Base-by-base conservation (phyloP, 2,113 vertebrate species). In the Porphyrio hochstetteri region DNA sequence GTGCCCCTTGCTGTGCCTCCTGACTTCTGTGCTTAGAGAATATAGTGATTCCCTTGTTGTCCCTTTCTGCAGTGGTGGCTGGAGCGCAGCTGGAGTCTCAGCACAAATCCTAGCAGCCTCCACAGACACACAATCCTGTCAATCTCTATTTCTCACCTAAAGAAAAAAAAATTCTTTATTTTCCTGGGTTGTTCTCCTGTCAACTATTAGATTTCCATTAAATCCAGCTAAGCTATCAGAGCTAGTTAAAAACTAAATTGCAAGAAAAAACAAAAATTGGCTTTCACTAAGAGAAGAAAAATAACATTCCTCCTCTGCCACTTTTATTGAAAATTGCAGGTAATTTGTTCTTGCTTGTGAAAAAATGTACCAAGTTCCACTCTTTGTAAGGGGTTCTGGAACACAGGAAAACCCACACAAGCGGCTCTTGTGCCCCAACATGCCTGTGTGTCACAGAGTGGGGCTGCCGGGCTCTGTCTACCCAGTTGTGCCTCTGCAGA, bases 381-480 rank as follows among this genome's bases (percentile, higher is more conserved):
- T 11, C 46, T 65, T 56, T 12, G 4, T 40, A 40, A 71, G 25
- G 23, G 29, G 11, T 8, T 10, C 28, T 84, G 57, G 9, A 52
- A 91, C 0, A 0, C 38, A 52, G 14, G 40, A 61, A 13, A 44
- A n/a, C 24, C 57, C 31, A 21, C 27, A n/a, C 14, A 29, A 56
- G 21, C 16, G 27, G 6, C 20, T 74, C 24, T 82, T 24, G 38
- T 8, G 38, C 23, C 42, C 33, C 23, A 9, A 36, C 80, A 46
- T 4, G 4, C 56, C 53, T 16, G 46, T 9, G 42, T 57, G 23
- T n/a, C 2, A 0, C 52, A 10, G 10, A 81, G 1, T 4, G 5
- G 31, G 33, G 31, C 52, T 70, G 46, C 71, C 61, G 67, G 44
- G 23, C 31, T 52, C 52, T 61, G 7, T 48, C 55, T 78, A 42